Percentiles rank a stretch among this genome's conserved stretches.
These are phyloP conservation scores for Stenolophus ochropezus DNA, from an alignment of 2,888 invertebrate genomes.

Conservation along the genomic window DNA sequence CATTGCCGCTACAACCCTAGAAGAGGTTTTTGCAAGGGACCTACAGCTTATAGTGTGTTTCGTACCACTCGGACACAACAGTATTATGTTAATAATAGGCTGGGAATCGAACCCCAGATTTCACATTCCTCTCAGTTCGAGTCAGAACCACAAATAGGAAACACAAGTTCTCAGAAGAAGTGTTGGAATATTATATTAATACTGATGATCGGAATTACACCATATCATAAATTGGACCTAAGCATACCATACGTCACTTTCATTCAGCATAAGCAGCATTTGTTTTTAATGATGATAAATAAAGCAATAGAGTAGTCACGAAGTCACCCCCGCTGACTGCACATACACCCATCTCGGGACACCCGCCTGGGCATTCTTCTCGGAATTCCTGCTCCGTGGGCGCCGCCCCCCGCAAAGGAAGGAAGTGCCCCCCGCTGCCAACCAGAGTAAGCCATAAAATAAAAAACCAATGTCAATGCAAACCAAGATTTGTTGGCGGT, in stretches of 20 bases:
- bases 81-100: too few species aligned
- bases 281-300: conserved; percentile 58
- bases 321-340: conserved; percentile 48
- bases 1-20: too few species aligned
- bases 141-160: too few species aligned
- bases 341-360: conserved; percentile 61
- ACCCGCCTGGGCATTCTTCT: conserved; percentile 63
- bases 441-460: conserved; percentile 67
- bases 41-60: too few species aligned
- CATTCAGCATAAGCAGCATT: conserved; percentile 30
- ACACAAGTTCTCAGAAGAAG: too few species aligned
- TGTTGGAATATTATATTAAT: too few species aligned
- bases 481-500: conserved; percentile 22
- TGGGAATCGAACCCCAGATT: too few species aligned
- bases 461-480: conserved; percentile 66
- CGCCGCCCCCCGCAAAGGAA: conserved; percentile 67
- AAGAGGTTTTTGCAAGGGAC: too few species aligned
- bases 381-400: conserved; percentile 63
- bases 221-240: neutral
- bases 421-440: conserved; percentile 66
- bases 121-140: too few species aligned
- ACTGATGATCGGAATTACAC: too few species aligned
- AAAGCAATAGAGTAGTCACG: conserved; percentile 55
- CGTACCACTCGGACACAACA: too few species aligned
- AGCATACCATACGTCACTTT: neutral